phyloP scores from a whole-genome alignment of 2,797 vertebrate genomes.

The Tenualosa ilisha region DNA sequence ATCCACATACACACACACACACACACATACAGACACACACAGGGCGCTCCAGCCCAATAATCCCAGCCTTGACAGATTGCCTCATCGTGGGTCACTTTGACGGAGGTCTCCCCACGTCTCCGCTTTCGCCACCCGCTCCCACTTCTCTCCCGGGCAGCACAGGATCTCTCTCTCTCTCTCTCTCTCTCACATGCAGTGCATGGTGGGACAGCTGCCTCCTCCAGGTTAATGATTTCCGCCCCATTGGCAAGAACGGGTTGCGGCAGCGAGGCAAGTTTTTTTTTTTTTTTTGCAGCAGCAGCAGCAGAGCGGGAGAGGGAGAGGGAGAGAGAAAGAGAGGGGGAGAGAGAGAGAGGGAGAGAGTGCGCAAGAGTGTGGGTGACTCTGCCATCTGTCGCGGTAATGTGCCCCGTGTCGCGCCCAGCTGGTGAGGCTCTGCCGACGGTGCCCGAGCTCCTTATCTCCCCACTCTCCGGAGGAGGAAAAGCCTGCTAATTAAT shows the following conservation, averaged over 20 bases:
- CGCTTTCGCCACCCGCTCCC: conserved; percentile 12
- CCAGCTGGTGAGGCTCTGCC: conserved; percentile 72
- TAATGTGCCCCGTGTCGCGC: conserved; percentile 81
- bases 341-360: not conserved
- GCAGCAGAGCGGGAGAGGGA: not conserved
- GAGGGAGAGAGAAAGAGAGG: not conserved
- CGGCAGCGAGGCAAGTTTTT: conserved; percentile 24
- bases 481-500: conserved; percentile 27
- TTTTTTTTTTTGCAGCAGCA: no score
- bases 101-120: conserved; percentile 45
- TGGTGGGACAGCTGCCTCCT: conserved; percentile 46
- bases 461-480: conserved; percentile 22
- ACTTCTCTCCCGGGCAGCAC: no score
- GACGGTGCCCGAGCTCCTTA: conserved; percentile 35
- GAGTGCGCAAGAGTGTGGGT: conserved; percentile 61
- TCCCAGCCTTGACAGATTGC: conserved; percentile 82
- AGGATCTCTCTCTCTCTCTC: conserved; percentile 30
- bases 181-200: conserved; percentile 33
- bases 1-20: conserved; percentile 22
- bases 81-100: conserved; percentile 78
- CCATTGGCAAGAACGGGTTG: conserved; percentile 54
- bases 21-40: conserved; percentile 61
- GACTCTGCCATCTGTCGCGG: conserved; percentile 81
- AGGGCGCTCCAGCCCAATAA: conserved; percentile 74
- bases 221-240: conserved; percentile 56